Evolutionary conservation across 1,140 invertebrate genomes (phyloP).

Genomic region (Phymastichus coffea): DNA sequence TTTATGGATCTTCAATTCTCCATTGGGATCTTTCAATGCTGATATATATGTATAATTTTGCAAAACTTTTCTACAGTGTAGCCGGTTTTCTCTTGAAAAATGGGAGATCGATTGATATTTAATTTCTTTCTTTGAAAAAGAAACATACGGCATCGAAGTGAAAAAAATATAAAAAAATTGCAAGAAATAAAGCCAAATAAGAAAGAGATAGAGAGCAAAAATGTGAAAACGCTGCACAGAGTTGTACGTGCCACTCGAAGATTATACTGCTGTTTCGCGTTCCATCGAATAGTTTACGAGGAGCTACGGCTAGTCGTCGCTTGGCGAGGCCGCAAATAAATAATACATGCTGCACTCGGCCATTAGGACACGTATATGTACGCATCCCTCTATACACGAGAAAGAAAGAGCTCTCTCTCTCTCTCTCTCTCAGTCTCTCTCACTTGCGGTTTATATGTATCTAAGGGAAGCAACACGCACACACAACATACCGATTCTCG

Average conservation of each 20-base stretch:
- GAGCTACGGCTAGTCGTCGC: not conserved
- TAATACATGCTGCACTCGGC: constrained; percentile 13
- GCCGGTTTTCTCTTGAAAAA: no score
- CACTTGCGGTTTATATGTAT: not conserved
- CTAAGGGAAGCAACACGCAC: no score
- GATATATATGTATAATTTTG: no score
- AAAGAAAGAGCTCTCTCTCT: no score
- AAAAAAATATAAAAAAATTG: not conserved
- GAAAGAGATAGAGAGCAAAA: not conserved
- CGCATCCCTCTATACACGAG: no score
- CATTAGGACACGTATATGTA: constrained; percentile 5
- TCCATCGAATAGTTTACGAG: constrained; percentile 15
- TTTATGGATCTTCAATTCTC: no score
- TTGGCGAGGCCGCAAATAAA: constrained; percentile 7
- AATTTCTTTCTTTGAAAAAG: no score
- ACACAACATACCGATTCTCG: no score
- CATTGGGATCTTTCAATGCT: no score
- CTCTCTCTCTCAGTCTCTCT: not conserved
- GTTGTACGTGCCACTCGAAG: constrained; percentile 11
- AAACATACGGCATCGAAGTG: no score
- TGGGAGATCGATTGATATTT: no score
- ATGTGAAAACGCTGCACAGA: not conserved
- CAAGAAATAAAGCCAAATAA: not conserved
- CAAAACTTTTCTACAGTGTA: no score
- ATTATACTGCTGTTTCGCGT: constrained; percentile 3